Base-by-base conservation (phyloP, 2,113 vertebrate genomes). In the Telmatochromis sp. region DNA sequence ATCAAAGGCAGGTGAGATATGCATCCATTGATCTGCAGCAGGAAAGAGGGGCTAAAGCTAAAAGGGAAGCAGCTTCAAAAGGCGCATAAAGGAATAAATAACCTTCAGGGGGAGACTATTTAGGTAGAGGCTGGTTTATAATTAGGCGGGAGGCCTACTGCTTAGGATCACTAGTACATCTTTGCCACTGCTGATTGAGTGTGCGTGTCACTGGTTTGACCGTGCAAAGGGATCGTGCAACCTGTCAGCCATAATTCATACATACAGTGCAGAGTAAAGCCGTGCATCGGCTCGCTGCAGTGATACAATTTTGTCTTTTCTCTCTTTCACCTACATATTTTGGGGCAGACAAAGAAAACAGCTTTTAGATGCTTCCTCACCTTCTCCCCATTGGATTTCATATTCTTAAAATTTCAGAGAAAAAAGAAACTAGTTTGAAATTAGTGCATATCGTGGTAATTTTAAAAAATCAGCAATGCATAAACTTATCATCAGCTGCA, bases 71-170 rank as follows among this genome's bases (percentile, higher is more conserved):
- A 21, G 86, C 91, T 91, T 91, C 31, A 51, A 78, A 75, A 89
- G 15, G 80, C 6, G 58, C 82, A 65, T 55, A 21, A 80, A 86
- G 80, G 85, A 89, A 94, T 93, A 94, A 94, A 95, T 94, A 94
- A 87, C 68, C 45, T 82, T 91, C 87, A 87, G 86, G 55, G 26
- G 68, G 50, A 86, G 87, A 94, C 93, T 92, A 96, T 94, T 93
- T 92, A 94, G 93, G 89, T 83, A 93, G 87, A 95, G 92, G 91
- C 93, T 90, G 94, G 91, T 94, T 93, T 95, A 95, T 95, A 95
- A 96, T 96, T 96, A 95, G 93, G 91, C 10, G 5, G 13, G 71
- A 89, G 82, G 87, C 94, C 91, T 85, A 89, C 58, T 91, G 93
- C 83, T 40, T 89, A 90, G 84, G 86, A 89, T 94, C 91, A 92